Conservation (phyloP, 2,113 vertebrate genomes). For the Phyllostomus hastatus region DNA sequence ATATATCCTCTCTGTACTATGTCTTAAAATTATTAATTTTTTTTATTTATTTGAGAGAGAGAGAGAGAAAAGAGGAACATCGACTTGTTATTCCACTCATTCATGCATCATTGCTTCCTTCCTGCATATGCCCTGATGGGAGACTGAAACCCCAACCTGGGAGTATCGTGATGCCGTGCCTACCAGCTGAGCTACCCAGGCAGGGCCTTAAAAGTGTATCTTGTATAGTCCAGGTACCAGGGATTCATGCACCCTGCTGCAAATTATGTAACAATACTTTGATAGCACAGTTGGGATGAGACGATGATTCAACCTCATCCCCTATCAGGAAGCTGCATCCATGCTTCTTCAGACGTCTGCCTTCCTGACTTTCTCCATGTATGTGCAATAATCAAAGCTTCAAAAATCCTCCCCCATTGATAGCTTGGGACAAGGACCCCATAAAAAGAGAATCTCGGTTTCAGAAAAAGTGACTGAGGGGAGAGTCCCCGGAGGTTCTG, state of each 20-base stretch:
- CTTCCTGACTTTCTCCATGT: background rate
- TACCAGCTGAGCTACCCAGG: too few relatives aligned
- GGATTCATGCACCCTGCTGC: background rate
- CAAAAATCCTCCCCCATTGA: background rate
- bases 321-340: background rate
- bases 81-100: too few relatives aligned
- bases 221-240: background rate
- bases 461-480: background rate
- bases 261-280: background rate
- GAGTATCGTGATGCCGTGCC: too few relatives aligned
- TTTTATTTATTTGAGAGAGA: too few relatives aligned
- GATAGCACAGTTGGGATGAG: background rate
- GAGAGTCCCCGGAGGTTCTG: background rate
- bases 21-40: background rate
- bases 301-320: background rate
- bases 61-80: too few relatives aligned
- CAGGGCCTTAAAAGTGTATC: background rate
- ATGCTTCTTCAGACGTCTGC: background rate
- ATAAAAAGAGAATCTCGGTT: background rate
- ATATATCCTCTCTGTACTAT: background rate
- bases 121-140: too few relatives aligned
- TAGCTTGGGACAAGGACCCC: background rate
- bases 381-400: background rate
- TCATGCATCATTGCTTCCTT: too few relatives aligned
- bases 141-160: too few relatives aligned